Base-by-base conservation (phyloP, 1,140 invertebrate genomes). In the Charaxes varanes region DNA sequence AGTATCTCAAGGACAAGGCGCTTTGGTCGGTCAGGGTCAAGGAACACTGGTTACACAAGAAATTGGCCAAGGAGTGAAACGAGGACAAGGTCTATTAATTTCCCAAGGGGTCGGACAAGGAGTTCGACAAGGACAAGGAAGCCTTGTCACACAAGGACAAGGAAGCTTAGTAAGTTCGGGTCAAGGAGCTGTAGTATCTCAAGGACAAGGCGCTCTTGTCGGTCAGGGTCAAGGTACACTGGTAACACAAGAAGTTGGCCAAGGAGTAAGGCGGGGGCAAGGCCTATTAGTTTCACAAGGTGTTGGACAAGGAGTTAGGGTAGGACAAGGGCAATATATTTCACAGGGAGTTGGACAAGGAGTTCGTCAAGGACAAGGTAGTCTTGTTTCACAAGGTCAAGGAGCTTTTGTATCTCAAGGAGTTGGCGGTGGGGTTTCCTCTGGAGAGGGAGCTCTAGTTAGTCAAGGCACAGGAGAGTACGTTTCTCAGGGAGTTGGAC, bases 341-440 rank as follows among this genome's bases (percentile, higher is more conserved):
- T 30, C 33, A 8, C 51, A 52, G 30, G 52, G 42, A 7, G 23
- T 47, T 8, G 53, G 54, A 1, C 50, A 54, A 43, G 48, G 38
- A 6, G 41, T 53, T 2, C 21, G 17, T 6, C 46, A 49, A 40
- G 57, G 53, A 7, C 36, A 43, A 18, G 46, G 40, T 5, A 36
- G 27, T 17, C 23, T 30, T 3, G 17, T 43, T 4, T 12, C 23
- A 0, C 35, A 34, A 21, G 50, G 53, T 18, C 40, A 33, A 21
- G 49, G 49, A 21, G 22, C 32, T 13, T 28, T 28, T 6, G 12
- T 46, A 4, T 22, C 27, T 12, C 43, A 46, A 22, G 49, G 53
- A n/a, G 27, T 33, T 26, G 40, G 40, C 19, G 26, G 28, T 2
- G n/a, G 36, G 6, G 34, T 42, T 2, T 12, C 8, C 8, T 41